Percentiles rank a stretch among this genome's conserved stretches.
phyloP scores from a whole-genome alignment of 2,888 invertebrate species.

The Cosmia trapezina region DNA sequence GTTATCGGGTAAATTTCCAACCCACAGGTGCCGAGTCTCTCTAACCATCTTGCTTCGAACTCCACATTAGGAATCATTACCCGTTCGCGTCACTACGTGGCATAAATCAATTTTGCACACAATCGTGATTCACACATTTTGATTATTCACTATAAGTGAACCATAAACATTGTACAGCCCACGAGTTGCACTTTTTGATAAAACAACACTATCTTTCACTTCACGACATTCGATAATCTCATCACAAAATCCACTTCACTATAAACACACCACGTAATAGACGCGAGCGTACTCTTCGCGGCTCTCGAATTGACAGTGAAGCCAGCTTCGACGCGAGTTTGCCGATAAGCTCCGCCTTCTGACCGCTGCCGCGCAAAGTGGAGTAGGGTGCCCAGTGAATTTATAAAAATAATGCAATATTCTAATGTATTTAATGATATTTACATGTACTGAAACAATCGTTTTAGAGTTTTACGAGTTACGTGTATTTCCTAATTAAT shows the following conservation, averaged over 20 bases:
- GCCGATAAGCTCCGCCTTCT: slow-evolving; percentile 91
- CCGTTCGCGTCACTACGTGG: slow-evolving; percentile 91
- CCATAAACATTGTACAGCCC: slow-evolving; percentile 83
- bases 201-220: slow-evolving; percentile 88
- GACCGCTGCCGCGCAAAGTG: slow-evolving; percentile 91
- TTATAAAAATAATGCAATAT: slow-evolving; percentile 35
- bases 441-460: background rate
- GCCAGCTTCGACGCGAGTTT: slow-evolving; percentile 90
- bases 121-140: slow-evolving; percentile 89
- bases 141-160: slow-evolving; percentile 84
- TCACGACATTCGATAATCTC: slow-evolving; percentile 89
- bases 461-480: background rate
- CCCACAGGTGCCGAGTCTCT: slow-evolving; percentile 99
- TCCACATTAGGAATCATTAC: slow-evolving; percentile 96
- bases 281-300: slow-evolving; percentile 89
- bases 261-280: slow-evolving; percentile 89
- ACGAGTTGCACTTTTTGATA: slow-evolving; percentile 83
- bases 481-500: background rate
- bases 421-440: background rate
- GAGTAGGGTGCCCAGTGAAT: slow-evolving; percentile 82
- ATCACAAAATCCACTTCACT: slow-evolving; percentile 89
- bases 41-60: slow-evolving; percentile 99
- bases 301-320: slow-evolving; percentile 90
- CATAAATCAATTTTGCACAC: slow-evolving; percentile 90
- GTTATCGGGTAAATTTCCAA: slow-evolving; percentile 99